Evolutionary conservation across 2,797 vertebrate species (phyloP), one percentile per base, ranked within the genome.

Genomic region (Ataeniobius toweri): DNA sequence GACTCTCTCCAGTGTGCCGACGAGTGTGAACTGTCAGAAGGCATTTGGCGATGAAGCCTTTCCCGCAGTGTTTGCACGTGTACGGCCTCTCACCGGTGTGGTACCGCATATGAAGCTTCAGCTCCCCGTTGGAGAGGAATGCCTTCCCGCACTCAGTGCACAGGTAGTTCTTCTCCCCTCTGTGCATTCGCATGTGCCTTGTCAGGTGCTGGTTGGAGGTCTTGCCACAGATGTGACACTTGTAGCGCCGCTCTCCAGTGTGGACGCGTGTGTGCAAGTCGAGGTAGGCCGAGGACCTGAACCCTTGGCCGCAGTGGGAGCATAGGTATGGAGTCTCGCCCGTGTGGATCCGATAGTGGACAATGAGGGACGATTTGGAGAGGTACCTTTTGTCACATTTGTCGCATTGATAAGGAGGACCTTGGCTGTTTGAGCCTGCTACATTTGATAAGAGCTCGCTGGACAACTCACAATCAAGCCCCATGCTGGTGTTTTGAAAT

Each of bases 141-240:
- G 84, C 68, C 79, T 86, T 89, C 8, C 88, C 88, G 0, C 88
- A 88, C 9, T 86, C 88, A 0, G 84, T 78, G 5, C 86, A 89
- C 74, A 84, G 70, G 10, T 77, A 85, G 83, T 87, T 84, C 69
- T 84, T 89, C 20, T 89, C 85, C 39, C 84, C 88, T 53, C 81
- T 6, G 79, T 89, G 88, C 88, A 86, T 89, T 56, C 81, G 79
- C 80, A 89, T 85, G 84, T 88, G 88, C 63, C 88, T 82, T 1
- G 41, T 2, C 72, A 83, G 53, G 13, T 86, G 85, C 41, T 86
- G 85, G 80, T 80, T 71, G 1, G 85, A 86, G 7, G 85, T 84
- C 81, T 90, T 90, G 4, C 89, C 89, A 9, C 89, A 90, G 18
- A 84, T 75, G 71, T 74, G 59, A 53, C 87, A 90, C 36, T 59